A percentile compares a stretch with the other conserved stretches of the same genome.
Evolutionary conservation across 2,113 vertebrate genomes (phyloP).

Genomic region (Antigone vipio): DNA sequence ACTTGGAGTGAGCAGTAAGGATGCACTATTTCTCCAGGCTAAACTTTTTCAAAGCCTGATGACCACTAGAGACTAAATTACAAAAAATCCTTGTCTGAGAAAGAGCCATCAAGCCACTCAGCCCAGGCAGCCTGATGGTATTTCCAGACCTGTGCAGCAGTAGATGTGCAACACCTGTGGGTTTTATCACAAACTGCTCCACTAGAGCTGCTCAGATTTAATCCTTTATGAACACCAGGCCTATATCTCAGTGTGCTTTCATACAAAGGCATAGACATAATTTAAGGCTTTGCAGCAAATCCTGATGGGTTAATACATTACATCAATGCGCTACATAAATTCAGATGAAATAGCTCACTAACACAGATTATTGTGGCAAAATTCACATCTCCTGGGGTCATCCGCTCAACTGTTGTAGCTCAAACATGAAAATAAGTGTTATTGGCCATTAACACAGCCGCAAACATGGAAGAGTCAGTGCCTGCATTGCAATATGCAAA

Average conservation of each 20-base stretch:
- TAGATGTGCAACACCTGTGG: background rate
- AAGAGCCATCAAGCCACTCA: background rate
- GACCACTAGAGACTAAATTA: background rate
- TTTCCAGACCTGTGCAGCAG: background rate
- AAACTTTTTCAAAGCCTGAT: background rate
- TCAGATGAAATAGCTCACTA: background rate
- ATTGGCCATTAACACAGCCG: background rate
- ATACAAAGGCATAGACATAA: background rate
- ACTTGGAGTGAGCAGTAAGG: rapidly evolving
- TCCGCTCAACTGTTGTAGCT: background rate
- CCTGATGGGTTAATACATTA: background rate
- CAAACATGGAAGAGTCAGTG: background rate
- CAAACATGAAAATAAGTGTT: background rate
- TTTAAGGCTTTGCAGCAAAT: background rate
- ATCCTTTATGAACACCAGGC: background rate
- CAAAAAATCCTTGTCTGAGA: background rate
- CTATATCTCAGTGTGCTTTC: background rate
- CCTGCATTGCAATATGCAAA: background rate
- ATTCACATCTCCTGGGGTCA: too few species aligned
- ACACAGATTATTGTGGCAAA: background rate
- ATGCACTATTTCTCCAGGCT: background rate
- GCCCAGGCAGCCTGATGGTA: background rate
- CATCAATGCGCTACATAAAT: background rate
- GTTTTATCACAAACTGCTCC: background rate
- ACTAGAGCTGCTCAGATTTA: background rate